A percentile compares a stretch with the other conserved stretches of the same genome.
These are phyloP conservation scores for Strix uralensis DNA, from an alignment of 2,113 vertebrate species.

Conservation along the genomic window DNA sequence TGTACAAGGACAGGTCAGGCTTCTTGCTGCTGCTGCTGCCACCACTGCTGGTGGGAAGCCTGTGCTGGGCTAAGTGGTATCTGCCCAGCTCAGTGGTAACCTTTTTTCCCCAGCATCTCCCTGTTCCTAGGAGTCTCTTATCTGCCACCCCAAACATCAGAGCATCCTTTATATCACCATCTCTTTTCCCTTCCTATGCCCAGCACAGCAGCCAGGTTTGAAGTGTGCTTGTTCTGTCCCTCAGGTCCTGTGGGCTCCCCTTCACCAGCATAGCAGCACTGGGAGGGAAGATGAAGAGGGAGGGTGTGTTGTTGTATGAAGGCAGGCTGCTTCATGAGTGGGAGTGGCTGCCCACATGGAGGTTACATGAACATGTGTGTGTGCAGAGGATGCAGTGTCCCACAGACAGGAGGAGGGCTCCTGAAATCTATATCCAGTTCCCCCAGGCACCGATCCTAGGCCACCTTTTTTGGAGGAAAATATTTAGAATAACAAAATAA, in stretches of 20 bases:
- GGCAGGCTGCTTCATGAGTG: neutral
- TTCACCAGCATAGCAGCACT: accelerated
- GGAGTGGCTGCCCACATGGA: neutral
- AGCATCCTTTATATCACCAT: neutral
- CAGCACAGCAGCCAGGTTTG: neutral
- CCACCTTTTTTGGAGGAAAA: neutral
- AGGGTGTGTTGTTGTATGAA: neutral
- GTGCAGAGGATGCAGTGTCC: neutral
- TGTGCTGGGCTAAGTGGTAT: accelerated
- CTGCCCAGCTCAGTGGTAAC: neutral
- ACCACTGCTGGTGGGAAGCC: accelerated
- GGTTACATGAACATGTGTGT: accelerated
- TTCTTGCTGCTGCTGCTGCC: neutral
- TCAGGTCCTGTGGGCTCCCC: accelerated
- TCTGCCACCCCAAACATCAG: neutral
- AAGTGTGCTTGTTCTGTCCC: neutral
- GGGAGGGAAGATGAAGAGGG: accelerated
- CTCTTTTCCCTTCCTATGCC: neutral
- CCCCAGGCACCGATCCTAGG: neutral
- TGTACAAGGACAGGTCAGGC: neutral
- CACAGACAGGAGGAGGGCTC: neutral
- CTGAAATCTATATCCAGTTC: neutral
- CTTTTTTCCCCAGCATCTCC: neutral
- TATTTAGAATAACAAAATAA: neutral
- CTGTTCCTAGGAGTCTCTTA: neutral